phyloP scores from a whole-genome alignment of 2,888 invertebrate genomes.

The Agapostemon virescens region DNA sequence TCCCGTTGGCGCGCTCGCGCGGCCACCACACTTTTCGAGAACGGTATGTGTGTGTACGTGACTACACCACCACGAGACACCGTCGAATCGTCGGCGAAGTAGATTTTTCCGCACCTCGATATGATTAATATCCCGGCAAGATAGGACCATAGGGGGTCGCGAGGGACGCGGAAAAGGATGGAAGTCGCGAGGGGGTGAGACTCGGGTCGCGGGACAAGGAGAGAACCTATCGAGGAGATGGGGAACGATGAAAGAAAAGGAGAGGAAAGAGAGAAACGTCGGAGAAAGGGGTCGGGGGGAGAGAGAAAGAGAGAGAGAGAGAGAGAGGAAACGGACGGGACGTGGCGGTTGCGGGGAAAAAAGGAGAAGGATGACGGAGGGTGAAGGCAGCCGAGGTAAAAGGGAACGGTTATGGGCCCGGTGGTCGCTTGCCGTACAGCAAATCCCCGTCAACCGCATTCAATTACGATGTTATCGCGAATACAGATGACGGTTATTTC shows the following conservation, averaged over 20 bases:
- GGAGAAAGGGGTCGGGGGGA: constrained; percentile 1
- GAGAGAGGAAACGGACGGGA: constrained; percentile 11
- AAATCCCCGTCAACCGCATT: constrained; percentile 81
- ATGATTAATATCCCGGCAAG: constrained; percentile 76
- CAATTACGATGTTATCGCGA: constrained; percentile 81
- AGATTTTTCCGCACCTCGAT: constrained; percentile 77
- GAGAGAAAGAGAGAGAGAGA: background rate
- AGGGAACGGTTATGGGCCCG: constrained; percentile 65
- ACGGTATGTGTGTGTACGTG: constrained; percentile 40
- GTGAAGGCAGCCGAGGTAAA: constrained; percentile 59
- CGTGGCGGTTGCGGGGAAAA: constrained; percentile 37
- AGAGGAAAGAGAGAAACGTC: constrained; percentile 45
- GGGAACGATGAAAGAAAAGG: constrained; percentile 7
- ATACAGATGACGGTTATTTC: constrained; percentile 81
- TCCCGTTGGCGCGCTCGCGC: constrained; percentile 13
- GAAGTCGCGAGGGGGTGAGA: constrained; percentile 11
- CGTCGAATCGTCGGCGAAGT: constrained; percentile 65
- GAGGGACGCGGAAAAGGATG: constrained; percentile 1
- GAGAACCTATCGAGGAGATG: constrained; percentile 15
- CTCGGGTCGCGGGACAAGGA: background rate
- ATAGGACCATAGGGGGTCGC: constrained; percentile 45
- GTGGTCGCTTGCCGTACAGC: constrained; percentile 72
- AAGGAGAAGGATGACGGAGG: constrained; percentile 48
- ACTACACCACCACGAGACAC: constrained; percentile 38
- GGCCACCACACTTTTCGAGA: background rate